Base-by-base conservation (phyloP, 2,797 vertebrate species). In the Todus mexicanus region DNA sequence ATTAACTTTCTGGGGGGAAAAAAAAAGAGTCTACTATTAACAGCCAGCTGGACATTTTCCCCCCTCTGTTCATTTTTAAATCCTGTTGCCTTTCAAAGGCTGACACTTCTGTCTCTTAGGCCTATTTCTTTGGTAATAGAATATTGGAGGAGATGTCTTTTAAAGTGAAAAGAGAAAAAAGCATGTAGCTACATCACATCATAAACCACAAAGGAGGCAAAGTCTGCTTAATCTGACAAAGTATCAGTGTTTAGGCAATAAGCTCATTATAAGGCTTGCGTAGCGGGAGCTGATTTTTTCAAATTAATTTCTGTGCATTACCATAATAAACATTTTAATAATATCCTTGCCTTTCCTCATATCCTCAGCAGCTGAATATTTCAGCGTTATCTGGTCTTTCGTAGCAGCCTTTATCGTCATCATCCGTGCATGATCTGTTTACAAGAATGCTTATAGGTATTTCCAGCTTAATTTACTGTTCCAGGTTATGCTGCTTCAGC, bases 231-330 rank as follows among this genome's bases (percentile, higher is more conserved):
- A 93, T 94, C 93, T 94, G 92, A 75, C 65, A 73, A 65, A 83
- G 54, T 66, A 90, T 94, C 92, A 79, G 50, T 78, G 72, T 94
- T 92, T 37, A 82, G n/a, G 27, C 75, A 84, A 3, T 95, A 95
- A 96, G 81, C 87, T 93, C 59, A 77, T 96, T 94, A 92, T 68
- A 73, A 92, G 72, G 53, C 42, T 79, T 95, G 57, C 77, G 37
- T 80, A 94, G 84, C 65, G 25, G 45, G 47, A 91, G 87, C 75
- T 70, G 86, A 60, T 78, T 89, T 90, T 94, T 95, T 92, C 69
- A 87, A 94, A 92, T 93, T 89, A 93, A 96, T 95, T 95, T 93
- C 56, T 87, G 5, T 90, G 71, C 69, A 89, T 95, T 93, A 91
- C 83, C 79, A 86, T 95, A 90, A 92, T 92, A 95, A 96, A 87